A percentile compares a stretch with the other conserved stretches of the same genome.
Evolutionary conservation across 2,888 invertebrate species (phyloP).

Genomic region (Drosophila colorata): DNA sequence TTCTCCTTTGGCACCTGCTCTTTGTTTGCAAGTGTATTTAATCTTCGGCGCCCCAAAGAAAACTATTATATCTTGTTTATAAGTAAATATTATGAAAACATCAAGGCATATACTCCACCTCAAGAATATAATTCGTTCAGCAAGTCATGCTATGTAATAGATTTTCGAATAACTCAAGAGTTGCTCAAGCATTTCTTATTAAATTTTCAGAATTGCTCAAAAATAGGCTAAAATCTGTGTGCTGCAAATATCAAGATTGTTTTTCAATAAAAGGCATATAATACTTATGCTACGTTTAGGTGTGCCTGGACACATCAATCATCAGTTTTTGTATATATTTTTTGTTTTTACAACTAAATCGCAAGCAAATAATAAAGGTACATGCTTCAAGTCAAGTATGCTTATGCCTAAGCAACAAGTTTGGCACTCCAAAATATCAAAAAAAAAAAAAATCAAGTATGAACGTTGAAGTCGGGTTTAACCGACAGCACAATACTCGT

Average conservation of each 20-base stretch:
- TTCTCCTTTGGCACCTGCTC: too few species aligned
- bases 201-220: neutral
- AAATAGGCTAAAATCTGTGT: neutral
- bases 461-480: too few species aligned
- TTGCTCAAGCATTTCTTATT: neutral
- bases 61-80: neutral
- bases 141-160: neutral
- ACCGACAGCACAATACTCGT: too few species aligned
- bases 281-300: slow-evolving; percentile 5
- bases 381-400: slow-evolving; percentile 30
- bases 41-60: neutral
- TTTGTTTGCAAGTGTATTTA: neutral
- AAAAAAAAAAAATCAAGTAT: slow-evolving; percentile 6
- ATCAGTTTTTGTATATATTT: slow-evolving; percentile 1
- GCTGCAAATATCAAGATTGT: neutral
- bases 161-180: neutral
- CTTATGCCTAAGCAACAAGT: slow-evolving; percentile 43
- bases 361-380: slow-evolving; percentile 62
- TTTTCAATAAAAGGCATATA: too few species aligned
- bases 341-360: slow-evolving; percentile 68
- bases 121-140: neutral
- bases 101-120: neutral
- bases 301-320: slow-evolving; percentile 17
- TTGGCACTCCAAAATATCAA: slow-evolving; percentile 21
- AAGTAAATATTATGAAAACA: neutral